Percentiles rank a stretch among this genome's conserved stretches.
phyloP scores from a whole-genome alignment of 2,113 vertebrate species.

The Gnathonemus longibarbis region DNA sequence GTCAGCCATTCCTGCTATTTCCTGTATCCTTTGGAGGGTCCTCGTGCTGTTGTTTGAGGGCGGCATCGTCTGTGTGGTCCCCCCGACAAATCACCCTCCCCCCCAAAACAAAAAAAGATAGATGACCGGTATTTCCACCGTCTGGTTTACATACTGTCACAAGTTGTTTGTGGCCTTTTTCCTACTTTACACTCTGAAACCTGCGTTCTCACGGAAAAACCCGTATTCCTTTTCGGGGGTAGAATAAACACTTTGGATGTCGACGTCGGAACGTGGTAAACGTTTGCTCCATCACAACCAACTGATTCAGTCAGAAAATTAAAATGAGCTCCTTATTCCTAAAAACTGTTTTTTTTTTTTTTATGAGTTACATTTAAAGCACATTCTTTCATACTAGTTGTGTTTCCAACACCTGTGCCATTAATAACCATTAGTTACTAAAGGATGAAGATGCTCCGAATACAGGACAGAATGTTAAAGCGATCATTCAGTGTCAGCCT shows the following conservation, averaged over 20 bases:
- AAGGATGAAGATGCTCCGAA: neutral
- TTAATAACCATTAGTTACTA: neutral
- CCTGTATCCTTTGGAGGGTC: constrained; percentile 12
- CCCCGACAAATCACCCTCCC: neutral
- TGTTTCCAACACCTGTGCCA: neutral
- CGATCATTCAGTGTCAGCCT: neutral
- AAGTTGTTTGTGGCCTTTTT: constrained; percentile 7
- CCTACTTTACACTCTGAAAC: neutral
- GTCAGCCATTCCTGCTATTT: neutral
- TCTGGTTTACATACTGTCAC: neutral
- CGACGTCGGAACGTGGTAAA: neutral
- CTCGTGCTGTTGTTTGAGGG: constrained; percentile 1
- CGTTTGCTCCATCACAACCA: neutral
- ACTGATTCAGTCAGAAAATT: neutral
- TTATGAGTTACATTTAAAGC: neutral
- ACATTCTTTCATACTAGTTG: neutral
- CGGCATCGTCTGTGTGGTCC: neutral
- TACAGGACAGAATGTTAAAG: neutral
- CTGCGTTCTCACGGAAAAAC: constrained; percentile 38
- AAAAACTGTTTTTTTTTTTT: neutral
- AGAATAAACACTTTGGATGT: constrained; percentile 39
- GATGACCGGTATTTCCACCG: neutral
- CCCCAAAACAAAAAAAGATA: neutral
- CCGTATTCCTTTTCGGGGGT: constrained; percentile 28
- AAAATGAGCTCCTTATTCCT: neutral